Conservation (phyloP, 2,113 vertebrate genomes). For the Mus pahari region DNA sequence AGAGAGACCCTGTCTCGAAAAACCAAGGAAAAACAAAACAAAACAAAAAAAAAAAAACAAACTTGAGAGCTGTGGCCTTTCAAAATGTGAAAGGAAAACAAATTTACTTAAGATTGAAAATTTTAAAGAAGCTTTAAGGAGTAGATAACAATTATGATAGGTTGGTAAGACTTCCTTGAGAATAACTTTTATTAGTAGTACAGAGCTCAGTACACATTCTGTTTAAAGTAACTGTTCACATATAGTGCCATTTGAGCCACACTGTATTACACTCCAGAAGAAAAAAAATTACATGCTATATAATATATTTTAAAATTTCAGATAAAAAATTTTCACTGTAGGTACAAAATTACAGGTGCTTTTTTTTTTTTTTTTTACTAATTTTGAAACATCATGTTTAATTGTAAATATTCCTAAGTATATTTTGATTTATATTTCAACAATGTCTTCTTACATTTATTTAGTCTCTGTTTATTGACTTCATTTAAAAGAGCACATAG, state of each 20-base stretch:
- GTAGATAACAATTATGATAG: slow-evolving; percentile 28
- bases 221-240: slow-evolving; percentile 39
- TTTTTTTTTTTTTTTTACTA: background rate
- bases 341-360: slow-evolving; percentile 38
- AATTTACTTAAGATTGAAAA: slow-evolving; percentile 21
- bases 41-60: too few relatives aligned
- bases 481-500: slow-evolving; percentile 45
- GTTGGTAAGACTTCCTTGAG: slow-evolving; percentile 5
- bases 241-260: slow-evolving; percentile 48
- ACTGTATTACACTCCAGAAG: background rate
- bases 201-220: background rate
- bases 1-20: too few relatives aligned
- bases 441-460: slow-evolving; percentile 38
- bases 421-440: slow-evolving; percentile 27
- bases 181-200: slow-evolving; percentile 66
- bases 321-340: slow-evolving; percentile 45
- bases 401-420: slow-evolving; percentile 23
- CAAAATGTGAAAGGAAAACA: background rate
- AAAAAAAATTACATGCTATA: slow-evolving; percentile 49
- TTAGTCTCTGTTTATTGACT: slow-evolving; percentile 32
- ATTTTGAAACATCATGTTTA: slow-evolving; percentile 49
- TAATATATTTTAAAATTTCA: slow-evolving; percentile 57
- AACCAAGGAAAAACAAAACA: too few relatives aligned
- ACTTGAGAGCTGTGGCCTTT: slow-evolving; percentile 9
- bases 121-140: slow-evolving; percentile 19